These are phyloP conservation scores for Philypnodon macrostomus DNA, from an alignment of 2,797 vertebrate genomes.

Conservation along the genomic window DNA sequence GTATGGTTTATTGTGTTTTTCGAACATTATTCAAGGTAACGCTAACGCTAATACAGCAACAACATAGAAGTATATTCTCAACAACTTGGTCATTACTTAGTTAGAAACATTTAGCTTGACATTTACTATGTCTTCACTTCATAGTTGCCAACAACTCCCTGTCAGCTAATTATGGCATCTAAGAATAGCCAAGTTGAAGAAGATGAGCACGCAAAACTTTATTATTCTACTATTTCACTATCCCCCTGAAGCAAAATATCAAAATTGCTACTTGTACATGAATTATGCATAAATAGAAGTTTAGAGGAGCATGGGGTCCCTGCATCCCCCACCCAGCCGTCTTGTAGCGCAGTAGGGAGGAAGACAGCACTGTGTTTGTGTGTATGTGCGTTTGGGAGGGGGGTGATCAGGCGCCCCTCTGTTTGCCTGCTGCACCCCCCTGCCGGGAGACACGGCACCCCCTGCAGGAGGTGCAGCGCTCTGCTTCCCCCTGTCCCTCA, in stretches of 20 bases:
- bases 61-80: not conserved
- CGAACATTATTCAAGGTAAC: no score
- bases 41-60: no score
- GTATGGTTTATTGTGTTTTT: no score
- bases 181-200: conserved; percentile 18
- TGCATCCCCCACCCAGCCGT: conserved; percentile 39
- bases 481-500: conserved; percentile 73
- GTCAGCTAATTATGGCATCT: conserved; percentile 79
- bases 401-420: conserved; percentile 81
- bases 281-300: conserved; percentile 95
- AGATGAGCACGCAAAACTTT: conserved; percentile 39
- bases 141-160: conserved; percentile 74
- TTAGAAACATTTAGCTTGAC: conserved; percentile 1
- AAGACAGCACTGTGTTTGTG: conserved; percentile 44
- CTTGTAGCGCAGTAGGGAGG: conserved; percentile 71
- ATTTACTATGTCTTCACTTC: conserved; percentile 55
- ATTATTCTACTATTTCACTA: conserved; percentile 89
- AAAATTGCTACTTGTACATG: conserved; percentile 96
- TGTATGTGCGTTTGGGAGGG: conserved; percentile 70
- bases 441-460: conserved; percentile 75
- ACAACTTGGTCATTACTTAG: not conserved
- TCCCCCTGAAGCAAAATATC: conserved; percentile 84
- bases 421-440: conserved; percentile 74
- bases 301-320: conserved; percentile 82
- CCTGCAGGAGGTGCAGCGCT: conserved; percentile 79